Conservation (phyloP, 2,888 invertebrate genomes). For the Oxytorus armatus region DNA sequence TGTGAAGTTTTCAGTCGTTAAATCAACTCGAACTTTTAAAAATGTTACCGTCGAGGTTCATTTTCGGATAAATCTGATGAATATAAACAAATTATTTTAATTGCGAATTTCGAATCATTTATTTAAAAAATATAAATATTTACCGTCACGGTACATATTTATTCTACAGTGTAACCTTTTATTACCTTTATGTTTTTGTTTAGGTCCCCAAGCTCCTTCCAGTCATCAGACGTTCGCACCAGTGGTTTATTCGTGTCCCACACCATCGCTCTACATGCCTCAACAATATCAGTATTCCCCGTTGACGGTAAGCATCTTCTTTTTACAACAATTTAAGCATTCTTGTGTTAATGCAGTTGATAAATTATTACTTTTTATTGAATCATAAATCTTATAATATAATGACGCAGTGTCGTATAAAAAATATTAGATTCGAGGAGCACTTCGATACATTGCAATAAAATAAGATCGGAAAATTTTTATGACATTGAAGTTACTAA, state of each 20-base stretch:
- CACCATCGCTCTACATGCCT: conserved; percentile 83
- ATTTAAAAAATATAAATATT: too few species aligned
- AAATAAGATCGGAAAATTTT: conserved; percentile 7
- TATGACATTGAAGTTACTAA: conserved; percentile 4
- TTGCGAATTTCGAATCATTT: too few species aligned
- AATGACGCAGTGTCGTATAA: neutral
- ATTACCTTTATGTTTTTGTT: conserved; percentile 49
- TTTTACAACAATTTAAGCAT: neutral
- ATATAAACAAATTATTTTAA: too few species aligned
- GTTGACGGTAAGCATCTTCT: conserved; percentile 81
- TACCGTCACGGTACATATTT: too few species aligned
- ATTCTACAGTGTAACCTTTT: too few species aligned
- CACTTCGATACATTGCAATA: neutral
- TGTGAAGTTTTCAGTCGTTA: too few species aligned
- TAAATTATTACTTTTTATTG: conserved; percentile 16
- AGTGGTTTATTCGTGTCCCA: conserved; percentile 83
- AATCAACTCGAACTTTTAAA: too few species aligned
- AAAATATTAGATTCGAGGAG: conserved; percentile 15
- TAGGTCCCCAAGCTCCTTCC: conserved; percentile 82
- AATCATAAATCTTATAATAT: conserved; percentile 10
- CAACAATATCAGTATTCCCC: conserved; percentile 84
- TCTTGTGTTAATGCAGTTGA: conserved; percentile 1
- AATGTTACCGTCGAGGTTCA: too few species aligned
- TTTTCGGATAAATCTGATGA: too few species aligned
- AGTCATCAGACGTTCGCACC: conserved; percentile 83